These are phyloP conservation scores for Electrona antarctica DNA, from an alignment of 2,113 vertebrate species.

Conservation along the genomic window DNA sequence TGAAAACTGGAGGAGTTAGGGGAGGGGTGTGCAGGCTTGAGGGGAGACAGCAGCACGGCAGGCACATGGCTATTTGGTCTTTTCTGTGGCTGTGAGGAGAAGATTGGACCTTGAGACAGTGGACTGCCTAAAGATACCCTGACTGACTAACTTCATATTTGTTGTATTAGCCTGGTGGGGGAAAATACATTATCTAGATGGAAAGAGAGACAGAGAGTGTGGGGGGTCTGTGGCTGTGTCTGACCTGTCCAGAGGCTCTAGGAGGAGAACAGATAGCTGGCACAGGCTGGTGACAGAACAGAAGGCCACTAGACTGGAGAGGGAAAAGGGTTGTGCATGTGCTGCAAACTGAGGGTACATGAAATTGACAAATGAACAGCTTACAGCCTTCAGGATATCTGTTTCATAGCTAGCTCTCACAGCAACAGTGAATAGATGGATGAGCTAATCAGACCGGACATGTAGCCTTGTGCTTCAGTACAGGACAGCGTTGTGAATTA, in stretches of 20 bases:
- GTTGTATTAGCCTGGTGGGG: not conserved
- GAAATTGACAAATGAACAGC: not conserved
- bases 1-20: constrained; percentile 4
- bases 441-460: too few species aligned
- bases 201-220: constrained; percentile 5
- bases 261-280: not conserved
- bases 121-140: constrained; percentile 2
- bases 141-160: constrained; percentile 4
- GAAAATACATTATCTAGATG: not conserved
- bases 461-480: not conserved
- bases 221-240: constrained; percentile 1
- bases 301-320: not conserved
- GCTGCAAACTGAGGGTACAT: not conserved
- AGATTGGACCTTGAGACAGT: constrained; percentile 14
- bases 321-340: not conserved
- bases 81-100: constrained; percentile 12
- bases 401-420: too few species aligned
- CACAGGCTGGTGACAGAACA: not conserved
- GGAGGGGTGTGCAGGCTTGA: not conserved
- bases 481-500: not conserved
- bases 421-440: too few species aligned
- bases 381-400: not conserved
- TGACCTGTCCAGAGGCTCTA: not conserved
- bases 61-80: not conserved
- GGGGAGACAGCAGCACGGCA: not conserved